These are phyloP conservation scores for Bombus pyrosoma DNA, from an alignment of 1,140 invertebrate genomes.

Conservation along the genomic window DNA sequence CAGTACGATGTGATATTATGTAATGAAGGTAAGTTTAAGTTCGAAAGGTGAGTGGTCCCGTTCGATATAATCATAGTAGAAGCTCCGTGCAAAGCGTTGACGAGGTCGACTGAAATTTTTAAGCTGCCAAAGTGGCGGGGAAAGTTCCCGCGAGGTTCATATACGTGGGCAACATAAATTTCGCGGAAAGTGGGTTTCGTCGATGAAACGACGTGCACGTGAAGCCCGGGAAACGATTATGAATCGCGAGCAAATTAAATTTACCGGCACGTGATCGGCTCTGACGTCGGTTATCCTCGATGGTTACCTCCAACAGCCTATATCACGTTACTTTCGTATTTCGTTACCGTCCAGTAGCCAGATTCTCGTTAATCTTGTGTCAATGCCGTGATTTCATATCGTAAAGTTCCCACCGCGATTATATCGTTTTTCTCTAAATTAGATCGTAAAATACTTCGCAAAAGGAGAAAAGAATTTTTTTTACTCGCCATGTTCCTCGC, in stretches of 20 bases:
- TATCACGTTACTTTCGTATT: slow-evolving; percentile 7
- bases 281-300: slow-evolving; percentile 2
- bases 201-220: slow-evolving; percentile 13
- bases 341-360: neutral
- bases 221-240: slow-evolving; percentile 1
- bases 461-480: too few relatives aligned
- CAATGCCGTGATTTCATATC: neutral
- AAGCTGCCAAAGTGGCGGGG: neutral
- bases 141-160: neutral
- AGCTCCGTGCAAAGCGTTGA: neutral
- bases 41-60: too few relatives aligned
- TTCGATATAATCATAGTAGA: too few relatives aligned
- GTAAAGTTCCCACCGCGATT: neutral
- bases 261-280: slow-evolving; percentile 4
- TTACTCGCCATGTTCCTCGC: too few relatives aligned
- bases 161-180: slow-evolving; percentile 11
- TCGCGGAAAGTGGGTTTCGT: slow-evolving; percentile 7
- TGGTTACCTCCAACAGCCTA: neutral
- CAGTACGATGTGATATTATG: too few relatives aligned
- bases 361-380: neutral
- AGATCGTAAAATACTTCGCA: too few relatives aligned
- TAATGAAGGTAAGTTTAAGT: too few relatives aligned
- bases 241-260: slow-evolving; percentile 23
- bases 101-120: slow-evolving; percentile 7
- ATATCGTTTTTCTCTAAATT: neutral